Conservation (phyloP, 2,113 vertebrate species). For the Parus major region DNA sequence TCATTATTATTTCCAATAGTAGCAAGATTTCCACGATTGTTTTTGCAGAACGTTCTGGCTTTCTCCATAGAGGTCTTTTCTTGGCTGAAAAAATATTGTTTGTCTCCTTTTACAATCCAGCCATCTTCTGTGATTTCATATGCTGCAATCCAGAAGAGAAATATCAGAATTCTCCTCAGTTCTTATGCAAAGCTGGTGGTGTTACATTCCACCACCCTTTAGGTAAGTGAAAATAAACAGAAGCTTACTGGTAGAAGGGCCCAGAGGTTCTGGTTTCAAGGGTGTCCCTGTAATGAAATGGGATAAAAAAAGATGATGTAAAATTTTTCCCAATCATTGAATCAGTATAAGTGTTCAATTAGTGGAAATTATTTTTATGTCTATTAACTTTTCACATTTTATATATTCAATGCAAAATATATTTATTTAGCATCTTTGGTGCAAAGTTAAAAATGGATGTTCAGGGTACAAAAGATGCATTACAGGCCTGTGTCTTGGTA, state of each 20-base stretch:
- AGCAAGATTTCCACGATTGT: slow-evolving; percentile 82
- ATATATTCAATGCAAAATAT: neutral
- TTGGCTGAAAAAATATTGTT: slow-evolving; percentile 86
- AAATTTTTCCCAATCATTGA: neutral
- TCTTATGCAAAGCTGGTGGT: neutral
- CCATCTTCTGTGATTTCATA: slow-evolving; percentile 83
- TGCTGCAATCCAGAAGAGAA: slow-evolving; percentile 64
- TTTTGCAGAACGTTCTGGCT: slow-evolving; percentile 84
- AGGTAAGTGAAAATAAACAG: neutral
- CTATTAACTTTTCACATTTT: neutral
- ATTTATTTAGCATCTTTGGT: neutral
- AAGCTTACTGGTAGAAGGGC: slow-evolving; percentile 72
- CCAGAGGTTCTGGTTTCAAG: slow-evolving; percentile 80
- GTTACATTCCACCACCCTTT: neutral
- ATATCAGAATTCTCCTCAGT: neutral
- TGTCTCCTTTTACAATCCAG: slow-evolving; percentile 85
- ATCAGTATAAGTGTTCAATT: neutral
- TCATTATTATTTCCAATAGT: slow-evolving; percentile 81
- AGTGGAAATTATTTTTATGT: neutral
- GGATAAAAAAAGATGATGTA: neutral
- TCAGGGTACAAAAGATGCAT: neutral
- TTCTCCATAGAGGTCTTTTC: slow-evolving; percentile 79
- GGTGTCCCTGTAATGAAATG: slow-evolving; percentile 75
- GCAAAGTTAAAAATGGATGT: neutral
- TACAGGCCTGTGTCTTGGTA: neutral